Evolutionary conservation across 1,140 invertebrate species (phyloP).

Genomic region (Drosophila punjabiensis): DNA sequence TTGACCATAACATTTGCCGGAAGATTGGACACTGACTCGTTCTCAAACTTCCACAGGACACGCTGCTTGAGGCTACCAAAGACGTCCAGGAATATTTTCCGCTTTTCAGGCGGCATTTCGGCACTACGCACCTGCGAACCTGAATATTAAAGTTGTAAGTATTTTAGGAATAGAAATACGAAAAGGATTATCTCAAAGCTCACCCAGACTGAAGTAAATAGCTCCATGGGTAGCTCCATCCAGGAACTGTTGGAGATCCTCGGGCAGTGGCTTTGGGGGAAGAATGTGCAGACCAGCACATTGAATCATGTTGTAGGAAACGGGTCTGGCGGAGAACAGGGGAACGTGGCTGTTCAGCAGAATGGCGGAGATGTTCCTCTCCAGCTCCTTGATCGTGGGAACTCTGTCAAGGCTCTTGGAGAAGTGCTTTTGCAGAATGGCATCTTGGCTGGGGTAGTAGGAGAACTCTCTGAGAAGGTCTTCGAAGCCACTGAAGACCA

Average conservation of each 20-base stretch:
- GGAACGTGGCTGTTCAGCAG: constrained; percentile 86
- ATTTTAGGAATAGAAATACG: background rate
- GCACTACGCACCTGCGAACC: constrained; percentile 76
- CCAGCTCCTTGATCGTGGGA: constrained; percentile 85
- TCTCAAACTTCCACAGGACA: constrained; percentile 89
- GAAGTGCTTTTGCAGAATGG: constrained; percentile 70
- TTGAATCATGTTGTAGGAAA: constrained; percentile 85
- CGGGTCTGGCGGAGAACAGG: constrained; percentile 83
- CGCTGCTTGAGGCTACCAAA: constrained; percentile 86
- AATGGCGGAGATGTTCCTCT: constrained; percentile 86
- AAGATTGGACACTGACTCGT: constrained; percentile 85
- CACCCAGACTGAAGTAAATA: constrained; percentile 85
- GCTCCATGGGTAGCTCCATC: constrained; percentile 86
- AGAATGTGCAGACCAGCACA: constrained; percentile 86
- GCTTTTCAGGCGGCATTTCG: constrained; percentile 84
- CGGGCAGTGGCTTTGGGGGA: constrained; percentile 78
- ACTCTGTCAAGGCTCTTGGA: constrained; percentile 40
- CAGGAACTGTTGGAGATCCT: constrained; percentile 73
- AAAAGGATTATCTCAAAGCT: background rate
- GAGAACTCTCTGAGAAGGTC: constrained; percentile 54
- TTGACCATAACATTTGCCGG: constrained; percentile 87
- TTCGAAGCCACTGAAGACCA: constrained; percentile 40
- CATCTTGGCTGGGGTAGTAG: constrained; percentile 73
- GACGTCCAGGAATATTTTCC: constrained; percentile 86
- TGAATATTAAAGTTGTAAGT: background rate